phyloP scores from a whole-genome alignment of 1,140 invertebrate species.

The Anastrepha obliqua region DNA sequence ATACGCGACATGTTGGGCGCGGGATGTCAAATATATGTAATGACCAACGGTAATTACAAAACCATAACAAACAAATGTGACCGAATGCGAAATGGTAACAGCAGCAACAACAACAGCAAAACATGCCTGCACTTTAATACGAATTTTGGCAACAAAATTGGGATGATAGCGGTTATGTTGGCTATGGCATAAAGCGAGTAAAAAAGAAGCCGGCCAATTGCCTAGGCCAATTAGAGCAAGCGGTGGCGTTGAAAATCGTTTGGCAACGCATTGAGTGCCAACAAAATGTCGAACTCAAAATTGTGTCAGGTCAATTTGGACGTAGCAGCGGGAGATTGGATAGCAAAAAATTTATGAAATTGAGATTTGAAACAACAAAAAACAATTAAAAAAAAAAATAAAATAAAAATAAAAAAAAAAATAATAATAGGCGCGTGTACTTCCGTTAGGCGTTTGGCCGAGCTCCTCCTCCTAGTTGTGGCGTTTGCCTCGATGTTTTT shows the following conservation, averaged over 20 bases:
- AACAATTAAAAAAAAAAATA: not conserved
- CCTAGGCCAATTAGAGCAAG: not conserved
- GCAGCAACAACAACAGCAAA: not conserved
- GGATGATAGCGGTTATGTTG: not conserved
- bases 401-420: too few species aligned
- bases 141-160: not conserved
- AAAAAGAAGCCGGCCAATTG: not conserved
- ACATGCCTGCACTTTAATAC: not conserved
- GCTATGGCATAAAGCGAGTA: not conserved
- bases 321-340: not conserved
- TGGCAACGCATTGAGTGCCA: not conserved
- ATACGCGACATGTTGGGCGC: not conserved
- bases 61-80: constrained; percentile 54
- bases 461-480: too few species aligned
- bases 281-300: not conserved
- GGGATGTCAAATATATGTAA: constrained; percentile 14
- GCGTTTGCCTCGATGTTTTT: too few species aligned
- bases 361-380: not conserved
- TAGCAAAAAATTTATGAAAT: too few species aligned
- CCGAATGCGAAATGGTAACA: not conserved
- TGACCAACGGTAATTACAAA: constrained; percentile 54
- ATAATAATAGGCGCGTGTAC: too few species aligned
- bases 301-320: constrained; percentile 17
- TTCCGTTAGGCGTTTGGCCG: too few species aligned
- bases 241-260: not conserved